These are phyloP conservation scores for Ondatra zibethicus DNA, from an alignment of 2,113 vertebrate genomes.

Conservation along the genomic window DNA sequence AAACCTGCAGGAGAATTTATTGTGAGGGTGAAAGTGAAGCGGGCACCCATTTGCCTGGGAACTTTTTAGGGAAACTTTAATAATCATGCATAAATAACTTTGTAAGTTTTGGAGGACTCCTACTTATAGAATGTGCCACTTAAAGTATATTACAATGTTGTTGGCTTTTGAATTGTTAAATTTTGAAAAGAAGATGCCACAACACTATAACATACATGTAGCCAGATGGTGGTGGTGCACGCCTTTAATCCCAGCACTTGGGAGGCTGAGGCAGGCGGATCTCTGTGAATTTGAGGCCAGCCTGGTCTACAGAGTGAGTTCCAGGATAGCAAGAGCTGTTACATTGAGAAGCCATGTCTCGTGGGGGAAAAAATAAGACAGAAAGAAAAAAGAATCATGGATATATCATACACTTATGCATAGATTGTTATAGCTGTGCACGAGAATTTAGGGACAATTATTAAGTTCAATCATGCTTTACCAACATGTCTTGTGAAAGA, in stretches of 20 bases:
- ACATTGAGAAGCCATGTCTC: neutral
- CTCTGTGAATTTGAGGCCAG: neutral
- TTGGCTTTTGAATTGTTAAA: constrained; percentile 52
- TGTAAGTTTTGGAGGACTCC: neutral
- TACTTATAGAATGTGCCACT: neutral
- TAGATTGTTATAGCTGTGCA: neutral
- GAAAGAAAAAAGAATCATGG: neutral
- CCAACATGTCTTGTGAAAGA: constrained; percentile 67
- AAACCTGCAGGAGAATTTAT: constrained; percentile 82
- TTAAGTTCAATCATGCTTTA: constrained; percentile 71
- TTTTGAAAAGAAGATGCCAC: constrained; percentile 40
- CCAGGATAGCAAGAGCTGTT: neutral
- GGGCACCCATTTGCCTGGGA: constrained; percentile 68
- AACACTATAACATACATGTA: neutral
- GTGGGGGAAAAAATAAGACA: too few relatives aligned
- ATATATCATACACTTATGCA: neutral
- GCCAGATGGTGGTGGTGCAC: neutral
- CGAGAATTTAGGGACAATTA: constrained; percentile 60
- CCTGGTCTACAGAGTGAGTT: neutral
- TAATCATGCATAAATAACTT: constrained; percentile 76
- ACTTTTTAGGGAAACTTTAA: constrained; percentile 78
- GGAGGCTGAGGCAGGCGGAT: neutral
- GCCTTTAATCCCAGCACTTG: neutral
- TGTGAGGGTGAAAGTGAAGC: constrained; percentile 76
- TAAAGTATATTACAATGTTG: neutral